Evolutionary conservation across 1,140 invertebrate genomes (phyloP).

Genomic region (Formica exsecta): DNA sequence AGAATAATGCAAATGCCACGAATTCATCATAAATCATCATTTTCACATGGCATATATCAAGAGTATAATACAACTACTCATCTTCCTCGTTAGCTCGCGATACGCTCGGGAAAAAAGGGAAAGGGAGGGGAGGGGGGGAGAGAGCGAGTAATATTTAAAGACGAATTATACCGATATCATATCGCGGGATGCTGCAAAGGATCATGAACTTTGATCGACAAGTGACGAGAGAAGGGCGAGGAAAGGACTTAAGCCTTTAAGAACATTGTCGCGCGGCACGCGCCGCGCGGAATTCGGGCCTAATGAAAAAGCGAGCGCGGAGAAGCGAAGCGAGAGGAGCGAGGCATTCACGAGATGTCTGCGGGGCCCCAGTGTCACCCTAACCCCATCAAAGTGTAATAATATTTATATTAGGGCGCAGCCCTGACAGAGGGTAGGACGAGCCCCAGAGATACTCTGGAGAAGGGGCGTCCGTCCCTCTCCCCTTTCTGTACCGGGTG

Average conservation of each 20-base stretch:
- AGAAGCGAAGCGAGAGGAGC: conserved; percentile 45
- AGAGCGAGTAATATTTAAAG: not conserved
- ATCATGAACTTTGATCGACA: not conserved
- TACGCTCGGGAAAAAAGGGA: not conserved
- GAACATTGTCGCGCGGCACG: conserved; percentile 75
- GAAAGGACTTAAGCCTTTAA: conserved; percentile 57
- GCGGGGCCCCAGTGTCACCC: conserved; percentile 82
- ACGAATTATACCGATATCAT: conserved; percentile 30
- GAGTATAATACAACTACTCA: not conserved
- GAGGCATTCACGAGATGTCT: conserved; percentile 69
- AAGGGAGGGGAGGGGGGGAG: too few species aligned
- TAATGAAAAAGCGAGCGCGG: conserved; percentile 81
- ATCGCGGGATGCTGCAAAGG: conserved; percentile 27
- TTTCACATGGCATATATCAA: not conserved
- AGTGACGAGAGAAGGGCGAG: not conserved
- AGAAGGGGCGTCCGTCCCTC: conserved; percentile 61
- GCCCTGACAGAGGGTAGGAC: conserved; percentile 77
- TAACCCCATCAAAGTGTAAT: conserved; percentile 87
- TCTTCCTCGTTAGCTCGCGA: not conserved
- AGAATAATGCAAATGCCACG: not conserved
- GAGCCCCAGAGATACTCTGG: conserved; percentile 67
- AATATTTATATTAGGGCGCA: conserved; percentile 87
- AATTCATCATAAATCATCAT: conserved; percentile 13
- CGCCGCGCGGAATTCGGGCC: conserved; percentile 76
- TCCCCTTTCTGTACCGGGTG: conserved; percentile 61